These are phyloP conservation scores for Carassius carassius DNA, from an alignment of 2,113 vertebrate genomes.

Conservation along the genomic window DNA sequence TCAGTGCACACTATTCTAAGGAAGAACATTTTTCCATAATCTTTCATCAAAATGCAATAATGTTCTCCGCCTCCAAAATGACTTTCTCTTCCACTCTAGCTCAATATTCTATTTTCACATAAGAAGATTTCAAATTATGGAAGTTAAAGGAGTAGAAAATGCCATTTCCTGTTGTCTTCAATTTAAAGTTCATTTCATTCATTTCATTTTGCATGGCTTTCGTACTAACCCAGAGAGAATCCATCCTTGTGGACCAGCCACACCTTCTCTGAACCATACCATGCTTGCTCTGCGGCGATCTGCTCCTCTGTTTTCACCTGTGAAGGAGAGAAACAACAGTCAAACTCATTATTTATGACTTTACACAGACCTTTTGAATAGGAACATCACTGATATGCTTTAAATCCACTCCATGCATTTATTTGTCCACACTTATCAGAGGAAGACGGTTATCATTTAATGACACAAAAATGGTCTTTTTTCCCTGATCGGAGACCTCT, in stretches of 20 bases:
- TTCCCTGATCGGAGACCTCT: not conserved
- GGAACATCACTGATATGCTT: not conserved
- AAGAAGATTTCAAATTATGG: not conserved
- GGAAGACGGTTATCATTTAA: not conserved
- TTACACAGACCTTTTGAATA: not conserved
- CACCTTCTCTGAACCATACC: constrained; percentile 95
- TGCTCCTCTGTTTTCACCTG: constrained; percentile 96
- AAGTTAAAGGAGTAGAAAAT: not conserved
- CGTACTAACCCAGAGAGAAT: constrained; percentile 89
- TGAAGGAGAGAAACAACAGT: constrained; percentile 15
- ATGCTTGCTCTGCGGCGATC: constrained; percentile 90
- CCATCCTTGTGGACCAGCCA: constrained; percentile 97
- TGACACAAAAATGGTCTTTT: not conserved
- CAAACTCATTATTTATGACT: not conserved
- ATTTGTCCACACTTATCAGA: not conserved
- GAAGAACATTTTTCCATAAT: not conserved
- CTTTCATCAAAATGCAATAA: constrained; percentile 21
- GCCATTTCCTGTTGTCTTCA: not conserved
- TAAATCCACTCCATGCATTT: constrained; percentile 46
- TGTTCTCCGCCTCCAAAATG: not conserved
- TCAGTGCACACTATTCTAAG: not conserved
- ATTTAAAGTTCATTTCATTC: too few relatives aligned
- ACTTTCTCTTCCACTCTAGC: not conserved
- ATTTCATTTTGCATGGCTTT: not conserved
- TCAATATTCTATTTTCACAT: not conserved